These are phyloP conservation scores for Urocynchramus pylzowi DNA, from an alignment of 2,113 vertebrate genomes.

Conservation along the genomic window DNA sequence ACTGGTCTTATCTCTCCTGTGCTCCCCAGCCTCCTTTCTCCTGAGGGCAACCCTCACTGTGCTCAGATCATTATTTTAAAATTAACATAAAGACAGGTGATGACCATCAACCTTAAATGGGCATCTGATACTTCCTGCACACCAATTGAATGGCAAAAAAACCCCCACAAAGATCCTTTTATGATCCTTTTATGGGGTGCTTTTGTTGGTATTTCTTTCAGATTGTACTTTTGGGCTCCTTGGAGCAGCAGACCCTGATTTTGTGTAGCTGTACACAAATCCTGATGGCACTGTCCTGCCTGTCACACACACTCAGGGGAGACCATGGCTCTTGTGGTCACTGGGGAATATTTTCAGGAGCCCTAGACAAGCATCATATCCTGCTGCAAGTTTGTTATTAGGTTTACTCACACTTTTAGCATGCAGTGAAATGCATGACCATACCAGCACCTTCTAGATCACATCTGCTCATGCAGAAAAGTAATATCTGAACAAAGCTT, in stretches of 20 bases:
- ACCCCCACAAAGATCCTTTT: neutral
- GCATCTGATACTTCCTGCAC: neutral
- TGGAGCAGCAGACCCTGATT: neutral
- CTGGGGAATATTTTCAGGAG: neutral
- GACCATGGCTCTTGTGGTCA: neutral
- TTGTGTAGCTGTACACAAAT: neutral
- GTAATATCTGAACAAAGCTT: neutral
- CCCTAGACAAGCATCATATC: neutral
- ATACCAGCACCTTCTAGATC: neutral
- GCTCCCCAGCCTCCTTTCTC: neutral
- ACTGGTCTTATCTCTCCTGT: neutral
- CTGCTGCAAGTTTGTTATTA: neutral
- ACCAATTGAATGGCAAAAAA: fast-evolving
- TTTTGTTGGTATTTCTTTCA: neutral
- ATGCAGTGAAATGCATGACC: neutral
- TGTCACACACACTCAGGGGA: neutral
- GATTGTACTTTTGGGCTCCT: neutral
- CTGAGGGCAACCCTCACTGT: neutral
- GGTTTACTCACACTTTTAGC: neutral
- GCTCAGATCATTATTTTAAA: neutral
- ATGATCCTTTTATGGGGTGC: neutral
- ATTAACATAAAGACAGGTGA: neutral
- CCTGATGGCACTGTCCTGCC: neutral
- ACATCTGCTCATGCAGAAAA: neutral
- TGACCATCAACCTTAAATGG: neutral